Evolutionary conservation across 2,797 vertebrate species (phyloP).

Genomic region (Coluber constrictor): DNA sequence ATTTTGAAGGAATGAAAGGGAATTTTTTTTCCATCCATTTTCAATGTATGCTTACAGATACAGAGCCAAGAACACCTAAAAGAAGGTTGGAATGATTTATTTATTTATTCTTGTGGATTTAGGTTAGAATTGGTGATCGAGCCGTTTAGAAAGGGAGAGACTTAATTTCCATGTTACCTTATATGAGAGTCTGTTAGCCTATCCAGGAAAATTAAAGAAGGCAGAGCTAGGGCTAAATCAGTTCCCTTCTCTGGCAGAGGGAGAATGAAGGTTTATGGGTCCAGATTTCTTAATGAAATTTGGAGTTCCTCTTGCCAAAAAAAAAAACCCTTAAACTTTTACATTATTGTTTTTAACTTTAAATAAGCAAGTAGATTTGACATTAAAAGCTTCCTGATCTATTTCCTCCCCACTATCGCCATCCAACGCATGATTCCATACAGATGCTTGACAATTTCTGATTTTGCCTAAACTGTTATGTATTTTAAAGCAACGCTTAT

Average conservation of each 20-base stretch:
- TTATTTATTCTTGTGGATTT: not conserved
- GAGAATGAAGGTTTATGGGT: not conserved
- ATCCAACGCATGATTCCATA: not conserved
- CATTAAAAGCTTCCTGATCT: not conserved
- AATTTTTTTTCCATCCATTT: not conserved
- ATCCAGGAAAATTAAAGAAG: not conserved
- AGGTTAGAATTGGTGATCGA: not conserved
- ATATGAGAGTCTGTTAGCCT: not conserved
- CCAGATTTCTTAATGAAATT: not conserved
- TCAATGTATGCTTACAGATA: not conserved
- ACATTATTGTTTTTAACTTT: not conserved
- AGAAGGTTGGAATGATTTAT: not conserved
- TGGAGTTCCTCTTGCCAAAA: not conserved
- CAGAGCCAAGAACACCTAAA: not conserved
- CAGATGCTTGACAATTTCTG: not conserved
- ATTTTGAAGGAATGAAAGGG: not conserved
- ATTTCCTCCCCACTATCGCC: not conserved
- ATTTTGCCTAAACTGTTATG: not conserved
- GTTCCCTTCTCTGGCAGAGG: not conserved
- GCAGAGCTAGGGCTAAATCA: not conserved
- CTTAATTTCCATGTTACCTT: not conserved
- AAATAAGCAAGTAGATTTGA: not conserved
- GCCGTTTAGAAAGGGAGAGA: not conserved
- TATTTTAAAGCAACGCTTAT: not conserved
- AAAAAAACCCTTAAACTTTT: not conserved